Conservation (phyloP, 1,140 invertebrate genomes). For the Dufourea novaeangliae region DNA sequence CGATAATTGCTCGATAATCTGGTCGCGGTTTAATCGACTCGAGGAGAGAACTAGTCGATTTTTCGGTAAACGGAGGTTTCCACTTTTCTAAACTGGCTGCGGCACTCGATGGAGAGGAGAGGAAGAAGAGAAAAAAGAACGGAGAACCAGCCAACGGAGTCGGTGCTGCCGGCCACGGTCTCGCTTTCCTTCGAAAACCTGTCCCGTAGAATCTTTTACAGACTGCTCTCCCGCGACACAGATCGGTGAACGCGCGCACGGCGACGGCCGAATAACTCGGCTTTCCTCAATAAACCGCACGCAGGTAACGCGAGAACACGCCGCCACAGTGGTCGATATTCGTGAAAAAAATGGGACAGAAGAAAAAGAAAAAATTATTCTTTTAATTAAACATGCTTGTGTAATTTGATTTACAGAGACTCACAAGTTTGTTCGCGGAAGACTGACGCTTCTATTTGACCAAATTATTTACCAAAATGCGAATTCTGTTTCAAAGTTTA, state of each 20-base stretch:
- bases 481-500: too few species aligned
- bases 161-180: neutral
- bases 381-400: too few species aligned
- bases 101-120: too few species aligned
- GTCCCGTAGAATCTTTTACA: conserved; percentile 35
- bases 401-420: too few species aligned
- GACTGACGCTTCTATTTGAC: too few species aligned
- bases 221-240: neutral
- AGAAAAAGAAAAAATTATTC: too few species aligned
- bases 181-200: conserved; percentile 46
- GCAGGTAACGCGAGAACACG: conserved; percentile 14
- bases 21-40: neutral
- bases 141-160: conserved; percentile 25
- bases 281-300: conserved; percentile 22
- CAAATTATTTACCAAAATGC: too few species aligned
- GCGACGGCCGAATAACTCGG: conserved; percentile 7
- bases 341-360: too few species aligned
- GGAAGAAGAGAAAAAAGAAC: neutral
- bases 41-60: conserved; percentile 19
- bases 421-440: too few species aligned
- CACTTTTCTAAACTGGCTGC: neutral
- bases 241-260: neutral
- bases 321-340: too few species aligned
- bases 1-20: neutral
- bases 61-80: conserved; percentile 10